These are phyloP conservation scores for Caradrina clavipalpis DNA, from an alignment of 2,888 invertebrate species.

Conservation along the genomic window DNA sequence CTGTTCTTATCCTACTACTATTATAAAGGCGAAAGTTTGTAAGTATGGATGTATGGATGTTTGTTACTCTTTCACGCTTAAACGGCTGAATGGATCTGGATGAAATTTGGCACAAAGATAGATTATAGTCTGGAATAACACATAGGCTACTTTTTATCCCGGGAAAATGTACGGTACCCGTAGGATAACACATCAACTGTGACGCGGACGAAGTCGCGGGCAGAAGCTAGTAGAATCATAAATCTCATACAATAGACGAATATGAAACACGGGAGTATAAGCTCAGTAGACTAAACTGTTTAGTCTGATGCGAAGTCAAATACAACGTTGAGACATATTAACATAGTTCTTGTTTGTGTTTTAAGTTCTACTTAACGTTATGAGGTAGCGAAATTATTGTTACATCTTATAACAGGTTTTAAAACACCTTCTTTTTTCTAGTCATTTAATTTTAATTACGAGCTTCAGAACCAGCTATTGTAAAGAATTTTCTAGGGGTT, in stretches of 20 bases:
- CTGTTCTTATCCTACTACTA: too few species aligned
- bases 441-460: neutral
- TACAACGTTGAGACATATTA: neutral
- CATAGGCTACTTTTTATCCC: too few species aligned
- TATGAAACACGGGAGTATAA: conserved; percentile 1
- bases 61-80: too few species aligned
- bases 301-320: conserved; percentile 14
- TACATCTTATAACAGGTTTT: neutral
- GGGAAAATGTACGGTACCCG: too few species aligned
- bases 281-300: neutral
- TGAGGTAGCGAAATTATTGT: neutral
- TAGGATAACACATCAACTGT: too few species aligned
- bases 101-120: too few species aligned
- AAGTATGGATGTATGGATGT: too few species aligned
- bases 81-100: too few species aligned
- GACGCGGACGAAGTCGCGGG: too few species aligned
- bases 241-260: neutral
- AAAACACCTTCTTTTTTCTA: neutral
- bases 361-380: neutral
- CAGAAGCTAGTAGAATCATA: too few species aligned
- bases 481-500: neutral
- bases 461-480: neutral
- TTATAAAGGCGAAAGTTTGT: too few species aligned
- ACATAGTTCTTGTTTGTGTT: conserved; percentile 18
- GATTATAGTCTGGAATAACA: too few species aligned